A percentile compares a stretch with the other conserved stretches of the same genome.
These are phyloP conservation scores for Poeciliopsis turrubarensis DNA, from an alignment of 2,113 vertebrate genomes.

Conservation along the genomic window DNA sequence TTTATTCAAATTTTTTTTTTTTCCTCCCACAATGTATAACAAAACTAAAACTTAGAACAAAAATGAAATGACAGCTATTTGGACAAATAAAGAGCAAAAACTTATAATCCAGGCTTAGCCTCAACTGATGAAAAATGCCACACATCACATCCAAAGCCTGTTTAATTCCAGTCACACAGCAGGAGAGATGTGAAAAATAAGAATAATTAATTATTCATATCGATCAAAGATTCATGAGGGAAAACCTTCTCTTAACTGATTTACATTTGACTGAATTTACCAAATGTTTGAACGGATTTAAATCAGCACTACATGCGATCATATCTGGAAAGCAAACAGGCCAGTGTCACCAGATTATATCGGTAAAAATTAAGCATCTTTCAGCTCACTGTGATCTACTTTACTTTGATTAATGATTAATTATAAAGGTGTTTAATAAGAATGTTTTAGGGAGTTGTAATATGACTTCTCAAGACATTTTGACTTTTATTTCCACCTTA, in stretches of 20 bases:
- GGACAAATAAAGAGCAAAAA: background rate
- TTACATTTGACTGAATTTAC: slow-evolving; percentile 1
- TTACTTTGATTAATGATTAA: background rate
- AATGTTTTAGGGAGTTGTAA: background rate
- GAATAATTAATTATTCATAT: slow-evolving; percentile 1
- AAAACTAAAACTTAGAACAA: background rate
- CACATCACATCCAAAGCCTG: background rate
- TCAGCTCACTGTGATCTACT: background rate
- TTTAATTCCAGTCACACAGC: background rate
- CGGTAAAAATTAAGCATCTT: background rate
- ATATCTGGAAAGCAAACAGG: background rate
- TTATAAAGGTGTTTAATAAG: background rate
- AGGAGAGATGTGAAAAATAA: background rate
- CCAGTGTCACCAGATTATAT: background rate
- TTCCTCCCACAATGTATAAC: background rate
- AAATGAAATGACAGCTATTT: background rate
- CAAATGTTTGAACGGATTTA: background rate
- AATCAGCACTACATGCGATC: background rate
- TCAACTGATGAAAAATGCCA: background rate
- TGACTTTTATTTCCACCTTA: too few species aligned
- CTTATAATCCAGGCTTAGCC: background rate
- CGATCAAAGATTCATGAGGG: background rate
- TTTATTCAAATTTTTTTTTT: background rate
- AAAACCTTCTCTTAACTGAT: background rate
- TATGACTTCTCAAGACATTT: too few species aligned